Conservation (phyloP, 1,140 invertebrate species). For the Heliothis subflexa region DNA sequence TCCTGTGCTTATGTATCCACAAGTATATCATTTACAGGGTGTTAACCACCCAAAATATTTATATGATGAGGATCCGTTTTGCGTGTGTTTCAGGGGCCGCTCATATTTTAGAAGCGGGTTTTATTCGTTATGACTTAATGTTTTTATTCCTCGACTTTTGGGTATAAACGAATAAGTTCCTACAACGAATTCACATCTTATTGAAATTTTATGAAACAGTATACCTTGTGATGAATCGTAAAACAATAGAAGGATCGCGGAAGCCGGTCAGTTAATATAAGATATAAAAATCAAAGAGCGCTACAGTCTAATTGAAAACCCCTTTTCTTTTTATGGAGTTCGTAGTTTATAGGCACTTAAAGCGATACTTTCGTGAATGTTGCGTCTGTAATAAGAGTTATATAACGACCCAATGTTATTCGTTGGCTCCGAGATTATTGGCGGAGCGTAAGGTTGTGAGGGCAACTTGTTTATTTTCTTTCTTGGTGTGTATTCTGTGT, state of each 20-base stretch:
- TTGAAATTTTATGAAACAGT: neutral
- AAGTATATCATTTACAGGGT: conserved; percentile 19
- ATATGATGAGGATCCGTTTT: neutral
- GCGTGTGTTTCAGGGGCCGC: neutral
- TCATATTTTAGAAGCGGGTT: conserved; percentile 3
- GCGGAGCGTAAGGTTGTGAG: conserved; percentile 67
- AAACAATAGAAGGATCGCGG: neutral
- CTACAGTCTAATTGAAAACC: conserved; percentile 52
- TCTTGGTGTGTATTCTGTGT: conserved; percentile 66
- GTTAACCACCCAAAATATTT: conserved; percentile 15
- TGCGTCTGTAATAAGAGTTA: conserved; percentile 57
- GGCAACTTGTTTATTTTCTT: conserved; percentile 83
- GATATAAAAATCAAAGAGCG: conserved; percentile 48
- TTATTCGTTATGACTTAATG: neutral
- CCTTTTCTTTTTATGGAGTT: conserved; percentile 50
- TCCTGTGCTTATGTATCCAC: conserved; percentile 10
- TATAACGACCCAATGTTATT: conserved; percentile 64
- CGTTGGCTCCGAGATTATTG: conserved; percentile 65
- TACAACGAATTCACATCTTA: neutral
- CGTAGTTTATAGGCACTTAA: conserved; percentile 61
- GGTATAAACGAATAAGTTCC: neutral
- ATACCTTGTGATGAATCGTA: conserved; percentile 1
- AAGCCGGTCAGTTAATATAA: conserved; percentile 40
- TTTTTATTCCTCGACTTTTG: neutral
- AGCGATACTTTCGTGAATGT: conserved; percentile 61